These are phyloP conservation scores for Lepilemur septentrionalis DNA, from an alignment of 2,797 vertebrate species.

Conservation along the genomic window DNA sequence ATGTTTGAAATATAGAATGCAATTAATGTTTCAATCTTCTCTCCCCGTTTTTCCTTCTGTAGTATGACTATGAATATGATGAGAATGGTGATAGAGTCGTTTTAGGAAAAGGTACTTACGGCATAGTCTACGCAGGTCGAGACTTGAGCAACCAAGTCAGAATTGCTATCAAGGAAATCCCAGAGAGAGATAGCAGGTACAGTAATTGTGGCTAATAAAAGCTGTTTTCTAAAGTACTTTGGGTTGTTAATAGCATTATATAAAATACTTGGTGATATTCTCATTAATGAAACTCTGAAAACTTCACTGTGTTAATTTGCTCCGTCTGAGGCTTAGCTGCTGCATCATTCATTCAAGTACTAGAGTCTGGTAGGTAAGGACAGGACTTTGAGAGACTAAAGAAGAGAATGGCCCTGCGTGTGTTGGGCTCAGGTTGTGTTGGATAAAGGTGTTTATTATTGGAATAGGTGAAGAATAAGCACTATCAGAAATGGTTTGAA, in stretches of 20 bases:
- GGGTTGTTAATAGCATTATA: neutral
- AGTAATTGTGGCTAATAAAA: constrained; percentile 23
- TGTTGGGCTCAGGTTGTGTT: neutral
- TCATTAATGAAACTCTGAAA: constrained; percentile 4
- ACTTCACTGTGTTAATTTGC: neutral
- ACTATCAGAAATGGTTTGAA: neutral
- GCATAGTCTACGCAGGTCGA: constrained; percentile 96
- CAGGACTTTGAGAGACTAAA: neutral
- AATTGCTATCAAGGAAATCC: constrained; percentile 98
- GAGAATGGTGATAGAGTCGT: constrained; percentile 95
- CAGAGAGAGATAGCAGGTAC: constrained; percentile 98
- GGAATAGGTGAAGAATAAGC: neutral
- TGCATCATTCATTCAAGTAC: neutral
- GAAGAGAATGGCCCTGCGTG: neutral
- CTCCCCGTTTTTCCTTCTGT: constrained; percentile 51
- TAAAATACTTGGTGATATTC: neutral
- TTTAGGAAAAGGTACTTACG: constrained; percentile 97
- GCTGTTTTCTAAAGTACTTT: neutral
- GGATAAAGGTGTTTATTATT: neutral
- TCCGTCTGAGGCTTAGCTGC: neutral
- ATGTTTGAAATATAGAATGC: constrained; percentile 17
- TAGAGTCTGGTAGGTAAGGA: neutral
- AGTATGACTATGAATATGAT: constrained; percentile 99
- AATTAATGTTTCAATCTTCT: constrained; percentile 34
- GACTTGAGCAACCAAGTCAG: constrained; percentile 99